phyloP scores from a whole-genome alignment of 2,797 vertebrate species.

The Syngnathus rostellatus region DNA sequence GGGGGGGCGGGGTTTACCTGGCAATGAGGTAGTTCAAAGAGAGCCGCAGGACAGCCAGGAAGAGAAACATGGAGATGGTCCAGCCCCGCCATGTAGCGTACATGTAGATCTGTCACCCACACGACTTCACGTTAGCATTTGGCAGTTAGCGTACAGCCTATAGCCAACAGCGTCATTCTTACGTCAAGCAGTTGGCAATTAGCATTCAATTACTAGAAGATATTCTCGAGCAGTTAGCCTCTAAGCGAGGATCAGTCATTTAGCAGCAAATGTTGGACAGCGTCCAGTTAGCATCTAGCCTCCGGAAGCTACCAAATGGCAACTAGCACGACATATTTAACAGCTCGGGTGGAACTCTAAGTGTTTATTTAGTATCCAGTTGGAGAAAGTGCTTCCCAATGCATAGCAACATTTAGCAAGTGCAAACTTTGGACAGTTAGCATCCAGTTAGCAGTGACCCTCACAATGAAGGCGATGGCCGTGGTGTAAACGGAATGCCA shows the following conservation, averaged over 20 bases:
- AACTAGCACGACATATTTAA: neutral
- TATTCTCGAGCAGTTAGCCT: too few relatives aligned
- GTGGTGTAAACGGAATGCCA: slow-evolving; percentile 97
- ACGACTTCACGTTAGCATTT: neutral
- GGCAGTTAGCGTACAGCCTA: neutral
- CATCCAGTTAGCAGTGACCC: neutral
- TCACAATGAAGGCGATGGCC: slow-evolving; percentile 93
- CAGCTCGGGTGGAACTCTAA: neutral
- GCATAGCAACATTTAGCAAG: too few relatives aligned
- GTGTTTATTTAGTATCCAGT: neutral
- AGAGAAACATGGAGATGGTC: slow-evolving; percentile 94
- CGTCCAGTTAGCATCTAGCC: neutral
- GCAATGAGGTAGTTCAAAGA: slow-evolving; percentile 95
- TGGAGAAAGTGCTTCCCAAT: too few relatives aligned
- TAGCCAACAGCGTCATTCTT: neutral
- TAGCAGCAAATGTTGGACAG: too few relatives aligned
- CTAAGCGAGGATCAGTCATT: too few relatives aligned
- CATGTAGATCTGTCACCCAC: slow-evolving; percentile 81
- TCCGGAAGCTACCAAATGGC: neutral
- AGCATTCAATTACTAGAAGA: neutral
- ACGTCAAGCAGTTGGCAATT: neutral
- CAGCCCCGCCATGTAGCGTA: slow-evolving; percentile 95
- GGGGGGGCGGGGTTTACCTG: slow-evolving; percentile 32
- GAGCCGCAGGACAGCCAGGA: slow-evolving; percentile 91
- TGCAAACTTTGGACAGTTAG: neutral